A percentile compares a stretch with the other conserved stretches of the same genome.
These are phyloP conservation scores for Drosophila parvula DNA, from an alignment of 1,140 invertebrate species.

Conservation along the genomic window DNA sequence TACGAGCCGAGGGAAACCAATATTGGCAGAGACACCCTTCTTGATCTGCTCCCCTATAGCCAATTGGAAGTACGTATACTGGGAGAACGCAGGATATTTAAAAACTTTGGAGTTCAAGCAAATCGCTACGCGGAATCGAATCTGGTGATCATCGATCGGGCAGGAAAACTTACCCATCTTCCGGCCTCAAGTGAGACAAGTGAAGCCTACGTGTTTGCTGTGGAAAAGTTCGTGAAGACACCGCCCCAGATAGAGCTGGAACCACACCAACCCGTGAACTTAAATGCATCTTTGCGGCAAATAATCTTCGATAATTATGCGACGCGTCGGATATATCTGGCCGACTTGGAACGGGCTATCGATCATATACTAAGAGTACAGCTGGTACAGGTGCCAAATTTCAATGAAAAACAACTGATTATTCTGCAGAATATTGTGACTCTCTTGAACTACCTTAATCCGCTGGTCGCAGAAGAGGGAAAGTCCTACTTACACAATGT, in stretches of 20 bases:
- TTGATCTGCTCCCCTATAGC: conserved; percentile 1
- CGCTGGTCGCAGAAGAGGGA: conserved; percentile 11
- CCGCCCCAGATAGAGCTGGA: neutral
- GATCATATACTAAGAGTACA: conserved; percentile 47
- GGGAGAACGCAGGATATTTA: neutral
- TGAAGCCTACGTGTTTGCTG: conserved; percentile 9
- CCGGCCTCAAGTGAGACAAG: neutral
- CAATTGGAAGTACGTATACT: conserved; percentile 10
- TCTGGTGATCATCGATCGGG: conserved; percentile 18
- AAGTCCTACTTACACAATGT: neutral
- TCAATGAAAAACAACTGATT: conserved; percentile 8
- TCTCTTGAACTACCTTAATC: conserved; percentile 22
- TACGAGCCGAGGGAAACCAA: conserved; percentile 25
- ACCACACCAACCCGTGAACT: too few species aligned
- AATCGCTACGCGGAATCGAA: neutral
- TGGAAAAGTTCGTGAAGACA: conserved; percentile 6
- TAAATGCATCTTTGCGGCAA: neutral
- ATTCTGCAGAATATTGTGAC: conserved; percentile 24
- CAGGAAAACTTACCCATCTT: neutral
- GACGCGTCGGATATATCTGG: conserved; percentile 23
- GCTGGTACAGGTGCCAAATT: conserved; percentile 27
- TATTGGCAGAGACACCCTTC: conserved; percentile 39
- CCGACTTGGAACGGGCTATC: conserved; percentile 54
- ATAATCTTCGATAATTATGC: neutral
- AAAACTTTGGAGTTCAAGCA: conserved; percentile 11